phyloP scores from a whole-genome alignment of 2,888 invertebrate genomes.

The Nasonia oneida region DNA sequence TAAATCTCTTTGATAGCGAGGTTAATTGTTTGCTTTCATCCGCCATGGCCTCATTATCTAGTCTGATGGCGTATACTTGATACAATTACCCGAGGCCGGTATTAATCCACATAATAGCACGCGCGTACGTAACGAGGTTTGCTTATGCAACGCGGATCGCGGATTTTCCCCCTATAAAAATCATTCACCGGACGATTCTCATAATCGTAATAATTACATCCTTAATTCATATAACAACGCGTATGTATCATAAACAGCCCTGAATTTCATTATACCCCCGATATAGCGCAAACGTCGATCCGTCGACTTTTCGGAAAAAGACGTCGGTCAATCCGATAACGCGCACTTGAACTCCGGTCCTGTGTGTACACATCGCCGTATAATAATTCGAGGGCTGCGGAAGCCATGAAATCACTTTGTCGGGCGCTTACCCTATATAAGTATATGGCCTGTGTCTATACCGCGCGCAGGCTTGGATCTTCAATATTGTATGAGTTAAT shows the following conservation, averaged over 20 bases:
- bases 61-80: neutral
- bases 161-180: neutral
- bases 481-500: neutral
- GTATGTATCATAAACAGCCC: neutral
- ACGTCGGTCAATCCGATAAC: conserved; percentile 3
- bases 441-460: neutral
- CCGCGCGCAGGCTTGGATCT: neutral
- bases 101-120: neutral
- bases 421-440: neutral
- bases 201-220: neutral
- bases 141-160: neutral
- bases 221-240: neutral
- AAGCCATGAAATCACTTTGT: neutral
- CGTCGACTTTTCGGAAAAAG: neutral
- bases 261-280: neutral
- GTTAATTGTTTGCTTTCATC: neutral
- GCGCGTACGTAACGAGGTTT: neutral
- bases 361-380: neutral
- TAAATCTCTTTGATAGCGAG: neutral
- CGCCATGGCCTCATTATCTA: neutral
- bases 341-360: conserved; percentile 1
- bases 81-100: neutral
- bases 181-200: neutral
- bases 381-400: conserved; percentile 11
- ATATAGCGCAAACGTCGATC: neutral